Conservation (phyloP, 1,140 invertebrate genomes). For the Carcinoscorpius rotundicauda region DNA sequence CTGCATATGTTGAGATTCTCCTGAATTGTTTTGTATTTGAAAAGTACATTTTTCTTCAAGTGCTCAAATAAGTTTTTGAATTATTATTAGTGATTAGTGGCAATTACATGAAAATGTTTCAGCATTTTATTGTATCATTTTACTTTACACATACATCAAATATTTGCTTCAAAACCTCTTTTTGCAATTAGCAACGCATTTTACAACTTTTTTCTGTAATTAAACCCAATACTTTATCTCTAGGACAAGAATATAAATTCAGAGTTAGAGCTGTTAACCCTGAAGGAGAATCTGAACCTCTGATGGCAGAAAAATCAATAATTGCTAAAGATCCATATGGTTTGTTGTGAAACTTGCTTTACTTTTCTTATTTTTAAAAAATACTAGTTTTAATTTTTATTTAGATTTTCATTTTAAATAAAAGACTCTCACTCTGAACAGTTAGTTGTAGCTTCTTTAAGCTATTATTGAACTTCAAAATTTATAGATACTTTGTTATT, state of each 20-base stretch:
- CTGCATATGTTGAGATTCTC: too few relatives aligned
- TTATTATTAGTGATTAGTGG: too few relatives aligned
- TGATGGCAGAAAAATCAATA: slow-evolving; percentile 78
- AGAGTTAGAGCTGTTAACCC: slow-evolving; percentile 93
- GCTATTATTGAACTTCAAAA: too few relatives aligned
- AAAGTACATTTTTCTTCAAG: too few relatives aligned
- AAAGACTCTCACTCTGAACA: too few relatives aligned
- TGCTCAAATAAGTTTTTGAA: too few relatives aligned
- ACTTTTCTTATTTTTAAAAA: not conserved
- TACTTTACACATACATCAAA: not conserved
- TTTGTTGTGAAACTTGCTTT: slow-evolving; percentile 32
- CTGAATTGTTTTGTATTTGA: too few relatives aligned
- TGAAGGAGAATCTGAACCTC: slow-evolving; percentile 92
- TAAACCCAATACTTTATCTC: slow-evolving; percentile 31
- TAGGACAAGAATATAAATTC: slow-evolving; percentile 96
- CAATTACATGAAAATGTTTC: not conserved
- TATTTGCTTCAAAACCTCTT: not conserved
- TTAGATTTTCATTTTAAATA: too few relatives aligned
- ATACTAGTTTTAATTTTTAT: too few relatives aligned
- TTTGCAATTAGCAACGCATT: slow-evolving; percentile 68
- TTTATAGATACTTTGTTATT: too few relatives aligned
- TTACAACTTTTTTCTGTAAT: slow-evolving; percentile 48
- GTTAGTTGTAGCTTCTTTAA: too few relatives aligned
- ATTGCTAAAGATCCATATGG: slow-evolving; percentile 95
- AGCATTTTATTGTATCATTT: not conserved